phyloP scores from a whole-genome alignment of 2,888 invertebrate genomes.

The Cephus pulcher region DNA sequence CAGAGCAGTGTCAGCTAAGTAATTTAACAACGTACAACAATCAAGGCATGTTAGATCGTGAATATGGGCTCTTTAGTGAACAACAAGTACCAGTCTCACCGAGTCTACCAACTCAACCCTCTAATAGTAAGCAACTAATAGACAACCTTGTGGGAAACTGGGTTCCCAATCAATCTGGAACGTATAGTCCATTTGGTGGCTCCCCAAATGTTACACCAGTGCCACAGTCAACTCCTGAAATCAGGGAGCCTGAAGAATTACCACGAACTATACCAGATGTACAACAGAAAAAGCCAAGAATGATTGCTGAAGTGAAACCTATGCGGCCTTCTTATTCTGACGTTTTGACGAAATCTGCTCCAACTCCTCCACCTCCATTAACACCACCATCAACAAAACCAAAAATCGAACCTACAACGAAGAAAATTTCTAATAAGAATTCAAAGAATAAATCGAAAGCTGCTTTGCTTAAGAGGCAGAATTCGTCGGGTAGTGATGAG shows the following conservation, averaged over 20 bases:
- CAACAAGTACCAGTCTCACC: constrained; percentile 47
- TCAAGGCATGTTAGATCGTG: constrained; percentile 51
- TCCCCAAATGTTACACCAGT: constrained; percentile 59
- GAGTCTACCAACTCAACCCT: constrained; percentile 43
- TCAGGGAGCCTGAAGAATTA: constrained; percentile 48
- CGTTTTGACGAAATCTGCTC: constrained; percentile 78
- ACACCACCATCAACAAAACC: constrained; percentile 54
- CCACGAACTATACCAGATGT: constrained; percentile 41
- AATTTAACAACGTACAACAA: constrained; percentile 48
- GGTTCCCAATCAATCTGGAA: constrained; percentile 78
- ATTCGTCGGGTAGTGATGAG: constrained; percentile 70
- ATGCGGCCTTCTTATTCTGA: constrained; percentile 90
- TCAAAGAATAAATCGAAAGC: constrained; percentile 65
- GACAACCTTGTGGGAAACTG: constrained; percentile 81
- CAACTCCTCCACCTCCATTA: constrained; percentile 58
- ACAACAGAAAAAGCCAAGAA: constrained; percentile 73
- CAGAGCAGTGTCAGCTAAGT: constrained; percentile 56
- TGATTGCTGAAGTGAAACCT: constrained; percentile 87
- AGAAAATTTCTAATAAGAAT: constrained; percentile 64
- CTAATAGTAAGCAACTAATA: constrained; percentile 70
- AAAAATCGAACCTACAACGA: constrained; percentile 60
- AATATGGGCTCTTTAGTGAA: constrained; percentile 62
- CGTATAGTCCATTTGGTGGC: constrained; percentile 80
- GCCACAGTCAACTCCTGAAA: constrained; percentile 44
- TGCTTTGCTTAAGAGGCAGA: constrained; percentile 68